These are phyloP conservation scores for Cactoblastis cactorum DNA, from an alignment of 2,888 invertebrate species.

Conservation along the genomic window DNA sequence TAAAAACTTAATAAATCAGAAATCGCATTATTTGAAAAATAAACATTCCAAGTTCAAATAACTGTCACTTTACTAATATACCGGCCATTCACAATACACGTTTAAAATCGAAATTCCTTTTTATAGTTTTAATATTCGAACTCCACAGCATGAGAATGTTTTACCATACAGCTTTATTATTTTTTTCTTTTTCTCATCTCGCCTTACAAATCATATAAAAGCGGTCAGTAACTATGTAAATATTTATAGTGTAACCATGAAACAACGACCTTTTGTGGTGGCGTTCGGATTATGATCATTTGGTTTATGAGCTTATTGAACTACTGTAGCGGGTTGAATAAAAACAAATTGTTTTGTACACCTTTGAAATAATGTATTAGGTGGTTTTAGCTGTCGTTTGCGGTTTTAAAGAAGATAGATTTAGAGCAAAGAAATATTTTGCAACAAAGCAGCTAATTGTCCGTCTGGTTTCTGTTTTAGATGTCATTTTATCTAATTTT, in stretches of 20 bases:
- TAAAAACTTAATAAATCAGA: no score
- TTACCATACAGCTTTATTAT: not conserved
- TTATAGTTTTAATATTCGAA: not conserved
- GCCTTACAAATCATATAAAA: slow-evolving; percentile 5
- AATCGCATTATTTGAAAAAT: no score
- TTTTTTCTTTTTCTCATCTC: slow-evolving; percentile 4
- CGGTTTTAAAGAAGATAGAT: not conserved
- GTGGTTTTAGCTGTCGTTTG: not conserved
- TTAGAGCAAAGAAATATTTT: not conserved
- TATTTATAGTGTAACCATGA: slow-evolving; percentile 24
- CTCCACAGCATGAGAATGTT: not conserved
- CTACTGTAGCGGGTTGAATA: slow-evolving; percentile 14
- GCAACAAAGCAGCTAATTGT: not conserved
- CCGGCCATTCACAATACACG: not conserved
- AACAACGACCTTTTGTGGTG: slow-evolving; percentile 25
- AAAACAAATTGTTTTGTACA: slow-evolving; percentile 15
- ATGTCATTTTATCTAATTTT: no score
- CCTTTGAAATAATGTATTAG: slow-evolving; percentile 5
- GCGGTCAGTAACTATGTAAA: slow-evolving; percentile 11
- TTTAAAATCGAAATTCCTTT: not conserved
- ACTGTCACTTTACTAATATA: not conserved
- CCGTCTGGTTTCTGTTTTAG: no score
- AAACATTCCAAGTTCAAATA: no score
- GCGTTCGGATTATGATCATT: slow-evolving; percentile 33
- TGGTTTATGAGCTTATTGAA: slow-evolving; percentile 31